Base-by-base conservation (phyloP, 2,797 vertebrate species). In the Orestias chungarensis region DNA sequence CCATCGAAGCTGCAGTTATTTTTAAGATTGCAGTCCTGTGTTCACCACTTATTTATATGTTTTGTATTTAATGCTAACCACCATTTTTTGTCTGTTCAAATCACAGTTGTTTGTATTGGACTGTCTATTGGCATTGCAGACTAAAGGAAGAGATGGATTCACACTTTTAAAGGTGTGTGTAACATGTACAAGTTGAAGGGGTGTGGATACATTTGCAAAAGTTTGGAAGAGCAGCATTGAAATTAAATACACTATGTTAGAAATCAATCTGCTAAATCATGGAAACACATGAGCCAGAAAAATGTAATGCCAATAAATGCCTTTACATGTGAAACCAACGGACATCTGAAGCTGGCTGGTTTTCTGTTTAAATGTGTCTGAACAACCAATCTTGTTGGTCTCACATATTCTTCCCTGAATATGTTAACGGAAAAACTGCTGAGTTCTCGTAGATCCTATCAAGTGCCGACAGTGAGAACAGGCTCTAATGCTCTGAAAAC, bases 401-500 rank as follows among this genome's bases (percentile, higher is more conserved):
- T 50, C 20, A 33, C 20, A 25, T 49, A 71, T 59, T 72, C 18
- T 46, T n/a, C 71, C 25, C 52, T 70, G 35, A 76, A 66, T 52
- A 66, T 75, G 68, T 76, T 83, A 72, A 75, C 68, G 64, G 70
- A 66, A 61, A 15, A 6, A 59, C 82, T 78, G 78, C 70, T 74
- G 75, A 64, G 71, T 73, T 78, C 44, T 61, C 23, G 23, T 18
- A 70, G 71, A 87, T 85, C 72, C 50, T 69, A 73, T 84, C 73
- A 15, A 11, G 25, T 55, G 46, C 71, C 64, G 67, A 25, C 52
- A 10, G 73, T 44, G 47, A 66, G 42, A 68, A 44, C 49, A 33
- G 59, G 38, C 61, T 74, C 17, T 76, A 74, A 78, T 83, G 68
- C 68, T 74, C 59, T 50, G 72, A 85, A 85, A 89, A 86, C 82